Percentiles rank a stretch among this genome's conserved stretches.
phyloP scores from a whole-genome alignment of 2,113 vertebrate genomes.

The Semnornis frantzii region DNA sequence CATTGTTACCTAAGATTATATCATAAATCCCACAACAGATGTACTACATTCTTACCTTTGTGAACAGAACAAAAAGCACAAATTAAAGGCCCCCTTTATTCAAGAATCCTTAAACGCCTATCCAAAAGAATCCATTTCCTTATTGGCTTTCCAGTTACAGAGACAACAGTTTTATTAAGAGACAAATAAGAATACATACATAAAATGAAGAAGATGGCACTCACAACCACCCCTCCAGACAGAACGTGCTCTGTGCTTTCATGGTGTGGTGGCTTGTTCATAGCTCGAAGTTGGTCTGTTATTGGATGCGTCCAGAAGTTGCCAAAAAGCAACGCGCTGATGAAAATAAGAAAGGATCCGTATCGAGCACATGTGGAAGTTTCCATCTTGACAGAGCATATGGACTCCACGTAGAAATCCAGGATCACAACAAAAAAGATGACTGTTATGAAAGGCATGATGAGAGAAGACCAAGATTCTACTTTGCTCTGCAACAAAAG shows the following conservation, averaged over 20 bases:
- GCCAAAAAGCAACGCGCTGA: conserved; percentile 89
- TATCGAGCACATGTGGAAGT: conserved; percentile 86
- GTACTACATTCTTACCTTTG: not conserved
- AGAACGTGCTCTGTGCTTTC: conserved; percentile 93
- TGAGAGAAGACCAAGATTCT: conserved; percentile 91
- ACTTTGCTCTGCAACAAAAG: conserved; percentile 90
- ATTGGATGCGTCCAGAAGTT: conserved; percentile 97
- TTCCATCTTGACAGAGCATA: conserved; percentile 93
- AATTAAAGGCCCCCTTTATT: not conserved
- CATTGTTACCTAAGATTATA: not conserved
- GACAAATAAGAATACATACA: conserved; percentile 78
- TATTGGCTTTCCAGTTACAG: not conserved
- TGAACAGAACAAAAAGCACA: not conserved
- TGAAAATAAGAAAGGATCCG: conserved; percentile 83
- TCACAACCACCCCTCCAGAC: conserved; percentile 95
- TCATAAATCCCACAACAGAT: not conserved
- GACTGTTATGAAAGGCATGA: conserved; percentile 89
- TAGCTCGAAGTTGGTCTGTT: conserved; percentile 89
- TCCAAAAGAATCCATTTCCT: not conserved
- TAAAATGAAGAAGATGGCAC: conserved; percentile 93
- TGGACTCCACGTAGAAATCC: conserved; percentile 96
- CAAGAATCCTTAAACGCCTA: not conserved
- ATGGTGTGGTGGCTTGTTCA: conserved; percentile 82
- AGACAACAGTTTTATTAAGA: not conserved
- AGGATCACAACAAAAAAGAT: conserved; percentile 92